These are phyloP conservation scores for Spinus olivaceus DNA, from an alignment of 2,797 vertebrate species.

Conservation along the genomic window DNA sequence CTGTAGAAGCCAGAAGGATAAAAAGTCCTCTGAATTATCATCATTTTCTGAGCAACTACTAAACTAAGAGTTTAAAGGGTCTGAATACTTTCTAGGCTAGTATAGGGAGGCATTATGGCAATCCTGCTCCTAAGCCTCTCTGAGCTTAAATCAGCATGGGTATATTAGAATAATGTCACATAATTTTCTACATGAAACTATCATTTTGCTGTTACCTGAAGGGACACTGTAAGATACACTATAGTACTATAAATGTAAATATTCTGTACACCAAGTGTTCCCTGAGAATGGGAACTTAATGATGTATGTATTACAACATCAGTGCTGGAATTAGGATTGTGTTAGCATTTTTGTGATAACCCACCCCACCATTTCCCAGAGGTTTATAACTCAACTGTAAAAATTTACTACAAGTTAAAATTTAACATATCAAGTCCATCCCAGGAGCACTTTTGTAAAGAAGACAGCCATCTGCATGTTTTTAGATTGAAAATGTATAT, in stretches of 20 bases:
- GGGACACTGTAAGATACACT: slow-evolving; percentile 51
- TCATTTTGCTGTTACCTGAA: slow-evolving; percentile 61
- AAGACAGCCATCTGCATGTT: background rate
- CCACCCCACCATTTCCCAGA: slow-evolving; percentile 18
- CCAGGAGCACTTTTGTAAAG: background rate
- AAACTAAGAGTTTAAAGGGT: slow-evolving; percentile 32
- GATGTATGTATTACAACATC: slow-evolving; percentile 61
- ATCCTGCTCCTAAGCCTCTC: slow-evolving; percentile 24
- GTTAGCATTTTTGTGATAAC: slow-evolving; percentile 62
- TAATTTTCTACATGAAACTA: slow-evolving; percentile 64
- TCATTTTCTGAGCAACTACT: background rate
- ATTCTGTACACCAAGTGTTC: slow-evolving; percentile 57
- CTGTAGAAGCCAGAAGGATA: background rate
- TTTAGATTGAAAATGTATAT: background rate
- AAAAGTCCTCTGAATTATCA: background rate
- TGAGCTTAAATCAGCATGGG: slow-evolving; percentile 51
- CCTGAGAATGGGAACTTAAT: slow-evolving; percentile 60
- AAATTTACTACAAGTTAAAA: slow-evolving; percentile 41
- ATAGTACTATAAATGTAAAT: slow-evolving; percentile 69
- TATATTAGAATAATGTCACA: slow-evolving; percentile 65
- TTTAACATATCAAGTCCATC: background rate
- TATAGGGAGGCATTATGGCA: slow-evolving; percentile 33
- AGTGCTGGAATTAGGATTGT: slow-evolving; percentile 16
- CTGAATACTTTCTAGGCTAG: slow-evolving; percentile 11
- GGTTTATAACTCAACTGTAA: slow-evolving; percentile 42